Conservation (phyloP, 2,797 vertebrate species). For the Crenichthys baileyi region DNA sequence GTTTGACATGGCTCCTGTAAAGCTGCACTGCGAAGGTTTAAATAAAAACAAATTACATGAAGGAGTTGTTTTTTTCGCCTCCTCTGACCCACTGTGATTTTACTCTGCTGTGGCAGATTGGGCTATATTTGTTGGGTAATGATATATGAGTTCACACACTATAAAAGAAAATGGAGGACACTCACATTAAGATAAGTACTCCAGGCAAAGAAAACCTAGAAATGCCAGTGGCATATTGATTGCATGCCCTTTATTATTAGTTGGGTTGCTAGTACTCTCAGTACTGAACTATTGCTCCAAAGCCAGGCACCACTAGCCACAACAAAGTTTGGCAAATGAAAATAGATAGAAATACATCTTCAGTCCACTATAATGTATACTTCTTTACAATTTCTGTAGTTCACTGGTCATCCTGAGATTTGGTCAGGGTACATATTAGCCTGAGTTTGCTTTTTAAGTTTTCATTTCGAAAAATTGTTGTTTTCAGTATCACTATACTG, state of each 20-base stretch:
- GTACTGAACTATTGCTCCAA: constrained; percentile 43
- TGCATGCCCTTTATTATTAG: constrained; percentile 68
- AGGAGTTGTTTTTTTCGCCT: constrained; percentile 13
- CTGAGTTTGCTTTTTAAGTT: not conserved
- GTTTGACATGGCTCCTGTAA: constrained; percentile 10
- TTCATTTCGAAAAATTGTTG: not conserved
- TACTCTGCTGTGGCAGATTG: constrained; percentile 56
- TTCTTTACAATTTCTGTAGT: not conserved
- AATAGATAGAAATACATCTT: not conserved
- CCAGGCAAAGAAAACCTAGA: constrained; percentile 73
- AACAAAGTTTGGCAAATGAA: constrained; percentile 25
- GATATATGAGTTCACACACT: constrained; percentile 76
- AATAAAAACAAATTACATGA: constrained; percentile 60
- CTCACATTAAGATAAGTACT: constrained; percentile 76
- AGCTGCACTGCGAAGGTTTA: constrained; percentile 36
- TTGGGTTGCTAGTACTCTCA: constrained; percentile 49
- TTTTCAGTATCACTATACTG: no score
- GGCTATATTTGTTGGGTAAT: constrained; percentile 73
- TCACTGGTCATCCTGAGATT: constrained; percentile 1
- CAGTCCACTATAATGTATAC: constrained; percentile 2
- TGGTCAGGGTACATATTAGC: not conserved
- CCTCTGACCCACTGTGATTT: constrained; percentile 46
- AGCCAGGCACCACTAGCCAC: constrained; percentile 38
- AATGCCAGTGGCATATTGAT: constrained; percentile 80
- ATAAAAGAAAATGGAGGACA: constrained; percentile 76